These are phyloP conservation scores for Hydrotaea cyrtoneurina DNA, from an alignment of 2,888 invertebrate species.

Conservation along the genomic window DNA sequence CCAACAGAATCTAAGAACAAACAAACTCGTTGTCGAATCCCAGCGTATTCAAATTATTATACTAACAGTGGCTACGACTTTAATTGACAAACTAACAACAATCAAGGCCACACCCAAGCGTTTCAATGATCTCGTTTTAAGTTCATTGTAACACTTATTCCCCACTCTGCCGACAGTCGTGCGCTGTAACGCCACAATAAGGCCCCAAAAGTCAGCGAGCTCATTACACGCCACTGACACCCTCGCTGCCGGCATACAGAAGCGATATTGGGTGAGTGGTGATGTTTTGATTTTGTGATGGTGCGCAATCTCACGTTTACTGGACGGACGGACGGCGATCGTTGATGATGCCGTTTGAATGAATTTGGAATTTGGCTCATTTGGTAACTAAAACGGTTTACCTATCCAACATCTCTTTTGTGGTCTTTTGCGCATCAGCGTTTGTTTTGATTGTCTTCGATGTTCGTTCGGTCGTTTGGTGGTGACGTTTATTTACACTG, in stretches of 20 bases:
- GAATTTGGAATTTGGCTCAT: background rate
- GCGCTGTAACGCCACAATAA: background rate
- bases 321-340: background rate
- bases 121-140: slow-evolving; percentile 19
- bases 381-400: background rate
- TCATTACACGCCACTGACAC: background rate
- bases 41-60: background rate
- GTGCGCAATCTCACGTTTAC: background rate
- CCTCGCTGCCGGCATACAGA: background rate
- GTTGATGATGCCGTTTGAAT: slow-evolving; percentile 1
- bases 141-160: slow-evolving; percentile 14
- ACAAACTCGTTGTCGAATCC: slow-evolving; percentile 4
- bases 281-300: background rate
- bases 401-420: background rate
- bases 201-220: background rate
- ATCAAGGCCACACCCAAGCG: slow-evolving; percentile 11
- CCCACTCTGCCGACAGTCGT: background rate
- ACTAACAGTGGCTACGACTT: background rate
- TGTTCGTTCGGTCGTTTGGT: background rate
- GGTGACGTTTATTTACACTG: background rate
- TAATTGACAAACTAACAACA: slow-evolving; percentile 4
- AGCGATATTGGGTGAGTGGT: background rate
- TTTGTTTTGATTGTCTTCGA: background rate
- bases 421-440: background rate
- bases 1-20: background rate